Percentiles rank a stretch among this genome's conserved stretches.
phyloP scores from a whole-genome alignment of 2,888 invertebrate species.

The Electrophaes corylata region DNA sequence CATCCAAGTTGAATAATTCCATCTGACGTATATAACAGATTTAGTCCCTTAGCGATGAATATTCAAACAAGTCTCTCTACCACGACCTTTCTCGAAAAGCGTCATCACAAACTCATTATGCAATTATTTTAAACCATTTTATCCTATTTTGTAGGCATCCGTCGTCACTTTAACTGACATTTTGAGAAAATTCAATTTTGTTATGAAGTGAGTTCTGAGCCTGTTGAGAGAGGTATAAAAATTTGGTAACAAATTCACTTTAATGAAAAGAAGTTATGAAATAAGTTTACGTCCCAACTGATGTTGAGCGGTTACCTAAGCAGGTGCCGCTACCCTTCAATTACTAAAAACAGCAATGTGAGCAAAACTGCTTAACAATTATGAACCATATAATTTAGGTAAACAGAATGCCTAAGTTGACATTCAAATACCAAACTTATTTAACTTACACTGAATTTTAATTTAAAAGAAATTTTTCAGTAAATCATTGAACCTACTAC shows the following conservation, averaged over 20 bases:
- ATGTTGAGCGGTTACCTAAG: too few relatives aligned
- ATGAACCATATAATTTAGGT: too few relatives aligned
- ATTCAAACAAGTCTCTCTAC: slow-evolving; percentile 33
- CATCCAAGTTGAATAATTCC: slow-evolving; percentile 23
- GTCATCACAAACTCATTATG: slow-evolving; percentile 29
- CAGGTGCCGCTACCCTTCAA: too few relatives aligned
- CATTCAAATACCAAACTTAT: too few relatives aligned
- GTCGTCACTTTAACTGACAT: slow-evolving; percentile 36
- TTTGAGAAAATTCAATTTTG: slow-evolving; percentile 35
- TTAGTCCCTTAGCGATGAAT: slow-evolving; percentile 31
- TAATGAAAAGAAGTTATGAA: too few relatives aligned
- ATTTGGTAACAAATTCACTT: background rate
- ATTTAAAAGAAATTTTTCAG: too few relatives aligned
- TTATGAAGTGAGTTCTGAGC: background rate
- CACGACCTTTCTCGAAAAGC: slow-evolving; percentile 16
- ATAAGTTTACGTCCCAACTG: too few relatives aligned
- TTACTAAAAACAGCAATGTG: too few relatives aligned
- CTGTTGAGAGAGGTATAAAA: background rate
- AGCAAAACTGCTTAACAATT: too few relatives aligned
- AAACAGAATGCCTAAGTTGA: too few relatives aligned
- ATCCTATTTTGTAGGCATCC: slow-evolving; percentile 26
- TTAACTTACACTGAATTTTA: too few relatives aligned
- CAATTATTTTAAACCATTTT: slow-evolving; percentile 33
- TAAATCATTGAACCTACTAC: too few relatives aligned
- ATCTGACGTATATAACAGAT: slow-evolving; percentile 31